Evolutionary conservation across 2,113 vertebrate genomes (phyloP), one percentile per base, ranked within the genome.

Genomic region (Uropsilus gracilis): DNA sequence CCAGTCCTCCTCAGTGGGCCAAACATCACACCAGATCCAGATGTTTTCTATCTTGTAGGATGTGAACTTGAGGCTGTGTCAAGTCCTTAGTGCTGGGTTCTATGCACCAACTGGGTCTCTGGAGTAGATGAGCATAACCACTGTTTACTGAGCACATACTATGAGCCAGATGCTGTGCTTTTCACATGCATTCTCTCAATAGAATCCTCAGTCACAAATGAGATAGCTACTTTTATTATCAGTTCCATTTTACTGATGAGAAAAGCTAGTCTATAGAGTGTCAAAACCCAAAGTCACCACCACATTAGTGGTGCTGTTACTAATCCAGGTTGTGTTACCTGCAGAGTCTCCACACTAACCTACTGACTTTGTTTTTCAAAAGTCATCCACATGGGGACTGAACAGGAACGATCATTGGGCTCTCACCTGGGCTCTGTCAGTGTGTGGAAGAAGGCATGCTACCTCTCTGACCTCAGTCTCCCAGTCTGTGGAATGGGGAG

Each of bases 31-130:
- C 42, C 4, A 9, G 44, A 57, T 86, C 95, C 89, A 96, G 93
- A 95, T 80, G 90, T 92, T 95, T 94, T 75, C 85, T 12, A 24
- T 85, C 66, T 57, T 81, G 24, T 34, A 72, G 55, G 66, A 66
- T 63, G 55, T 81, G 87, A 91, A 39, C 75, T 61, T 77, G 10
- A 50, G 64, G 44, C 37, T 63, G 20, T 17, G 44, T 71, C 53
- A 61, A 44, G 86, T 48, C 75, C 6, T 10, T 37, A 55, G 82
- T 59, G 6, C 50, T 20, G 8, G 73, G 37, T 32, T 8, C 63
- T 9, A 0, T 34, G 53, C 26, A 46, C 39, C 0, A 0, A 26
- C 1, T n/a, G 66, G 57, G 16, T 73, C 72, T 95, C 77, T 20
- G 32, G 81, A 76, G 61, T 4, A 4, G 44, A 42, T 16, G 20